Conservation (phyloP, 2,888 invertebrate genomes). For the Leucophenga montana region DNA sequence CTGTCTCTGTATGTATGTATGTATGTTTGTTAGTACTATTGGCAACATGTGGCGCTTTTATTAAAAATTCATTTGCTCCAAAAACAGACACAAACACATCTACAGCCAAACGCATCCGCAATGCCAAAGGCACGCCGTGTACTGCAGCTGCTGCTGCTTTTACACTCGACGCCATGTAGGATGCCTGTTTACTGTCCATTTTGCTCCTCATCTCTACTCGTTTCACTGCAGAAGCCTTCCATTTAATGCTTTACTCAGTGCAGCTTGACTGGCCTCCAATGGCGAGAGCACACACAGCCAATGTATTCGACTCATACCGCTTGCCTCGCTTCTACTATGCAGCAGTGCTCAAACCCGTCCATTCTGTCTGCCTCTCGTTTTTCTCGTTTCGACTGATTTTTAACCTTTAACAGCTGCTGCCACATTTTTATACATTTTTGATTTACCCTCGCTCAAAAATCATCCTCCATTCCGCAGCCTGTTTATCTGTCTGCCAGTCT, state of each 20-base stretch:
- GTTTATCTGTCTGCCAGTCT: neutral
- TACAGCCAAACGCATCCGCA: constrained; percentile 1
- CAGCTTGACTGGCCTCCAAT: too few relatives aligned
- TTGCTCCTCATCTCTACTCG: neutral
- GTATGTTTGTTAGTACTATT: constrained; percentile 44
- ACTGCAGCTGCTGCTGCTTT: neutral
- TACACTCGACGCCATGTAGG: constrained; percentile 6
- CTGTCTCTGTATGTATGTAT: constrained; percentile 48
- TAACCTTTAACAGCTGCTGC: constrained; percentile 59
- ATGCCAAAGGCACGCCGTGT: neutral
- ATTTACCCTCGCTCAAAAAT: constrained; percentile 30
- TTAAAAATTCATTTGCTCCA: constrained; percentile 62
- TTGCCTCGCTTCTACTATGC: neutral
- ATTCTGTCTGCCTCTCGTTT: neutral
- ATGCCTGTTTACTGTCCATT: neutral
- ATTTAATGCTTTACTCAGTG: too few relatives aligned
- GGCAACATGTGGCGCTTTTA: constrained; percentile 66
- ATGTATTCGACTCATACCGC: too few relatives aligned
- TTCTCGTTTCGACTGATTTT: constrained; percentile 27
- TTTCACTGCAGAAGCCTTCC: neutral
- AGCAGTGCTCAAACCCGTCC: neutral
- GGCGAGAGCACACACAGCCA: too few relatives aligned
- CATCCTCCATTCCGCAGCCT: neutral
- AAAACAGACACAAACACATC: constrained; percentile 28
- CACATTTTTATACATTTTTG: constrained; percentile 48